Conservation (phyloP, 2,797 vertebrate genomes). For the Anguilla obscura region DNA sequence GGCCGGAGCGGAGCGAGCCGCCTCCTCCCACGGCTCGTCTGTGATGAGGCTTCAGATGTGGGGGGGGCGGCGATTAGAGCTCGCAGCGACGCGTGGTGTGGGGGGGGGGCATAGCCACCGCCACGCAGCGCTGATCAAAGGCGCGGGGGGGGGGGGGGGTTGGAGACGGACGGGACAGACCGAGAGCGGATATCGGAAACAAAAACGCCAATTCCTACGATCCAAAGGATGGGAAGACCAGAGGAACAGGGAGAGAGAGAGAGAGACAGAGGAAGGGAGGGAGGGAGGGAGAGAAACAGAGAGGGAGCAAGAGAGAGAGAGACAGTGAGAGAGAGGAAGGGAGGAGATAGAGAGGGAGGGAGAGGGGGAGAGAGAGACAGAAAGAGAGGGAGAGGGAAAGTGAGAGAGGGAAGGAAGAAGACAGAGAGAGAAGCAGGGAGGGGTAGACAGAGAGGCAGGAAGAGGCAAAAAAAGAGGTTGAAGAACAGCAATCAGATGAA, state of each 20-base stretch:
- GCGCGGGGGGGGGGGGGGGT: constrained; percentile 28
- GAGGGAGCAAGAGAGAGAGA: constrained; percentile 15
- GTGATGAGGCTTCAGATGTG: constrained; percentile 34
- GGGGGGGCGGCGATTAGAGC: constrained; percentile 46
- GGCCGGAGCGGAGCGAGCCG: constrained; percentile 28
- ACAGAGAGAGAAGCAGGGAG: constrained; percentile 37
- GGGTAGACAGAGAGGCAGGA: not conserved
- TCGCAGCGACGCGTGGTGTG: not conserved
- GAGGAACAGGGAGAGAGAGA: not conserved
- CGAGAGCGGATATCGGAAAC: constrained; percentile 55
- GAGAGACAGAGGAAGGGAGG: not conserved
- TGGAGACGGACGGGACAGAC: constrained; percentile 40
- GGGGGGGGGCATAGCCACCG: constrained; percentile 23
- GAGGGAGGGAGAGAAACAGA: not conserved
- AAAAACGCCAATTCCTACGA: constrained; percentile 49
- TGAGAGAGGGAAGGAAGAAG: constrained; percentile 19
- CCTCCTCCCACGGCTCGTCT: constrained; percentile 46
- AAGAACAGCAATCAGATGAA: not conserved
- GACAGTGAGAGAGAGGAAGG: constrained; percentile 37
- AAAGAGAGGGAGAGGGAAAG: not conserved
- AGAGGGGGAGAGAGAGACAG: constrained; percentile 49
- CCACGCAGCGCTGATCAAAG: constrained; percentile 61
- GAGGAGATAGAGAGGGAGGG: constrained; percentile 40
- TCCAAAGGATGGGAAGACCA: constrained; percentile 44
- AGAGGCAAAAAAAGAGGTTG: constrained; percentile 37